A percentile compares a stretch with the other conserved stretches of the same genome.
Evolutionary conservation across 2,113 vertebrate species (phyloP).

Genomic region (Carassius auratus): DNA sequence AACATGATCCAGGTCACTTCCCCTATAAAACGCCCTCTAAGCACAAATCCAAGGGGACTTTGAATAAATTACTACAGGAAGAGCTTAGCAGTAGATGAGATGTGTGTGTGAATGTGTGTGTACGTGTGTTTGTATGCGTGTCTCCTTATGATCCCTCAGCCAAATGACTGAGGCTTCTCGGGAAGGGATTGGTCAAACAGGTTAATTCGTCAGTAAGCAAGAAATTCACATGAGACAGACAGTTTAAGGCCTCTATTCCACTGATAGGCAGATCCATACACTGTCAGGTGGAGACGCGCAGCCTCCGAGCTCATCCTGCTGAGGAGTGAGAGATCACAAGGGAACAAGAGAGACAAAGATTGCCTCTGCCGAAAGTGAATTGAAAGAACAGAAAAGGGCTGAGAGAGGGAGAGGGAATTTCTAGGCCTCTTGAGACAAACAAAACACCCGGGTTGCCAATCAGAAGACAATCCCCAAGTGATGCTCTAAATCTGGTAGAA

Average conservation of each 20-base stretch:
- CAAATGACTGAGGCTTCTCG: not conserved
- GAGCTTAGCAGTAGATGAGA: slow-evolving; percentile 30
- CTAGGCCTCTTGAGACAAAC: slow-evolving; percentile 17
- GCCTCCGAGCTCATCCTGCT: not conserved
- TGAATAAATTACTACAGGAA: slow-evolving; percentile 56
- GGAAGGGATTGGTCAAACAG: slow-evolving; percentile 46
- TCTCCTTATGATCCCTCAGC: not conserved
- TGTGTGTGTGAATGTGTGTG: not conserved
- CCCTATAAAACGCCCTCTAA: slow-evolving; percentile 48
- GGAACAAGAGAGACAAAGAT: slow-evolving; percentile 38
- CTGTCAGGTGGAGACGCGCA: slow-evolving; percentile 28
- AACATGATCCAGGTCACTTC: slow-evolving; percentile 55
- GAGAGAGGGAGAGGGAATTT: slow-evolving; percentile 28
- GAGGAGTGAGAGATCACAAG: slow-evolving; percentile 26
- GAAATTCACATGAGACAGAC: slow-evolving; percentile 32
- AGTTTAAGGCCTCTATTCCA: slow-evolving; percentile 27
- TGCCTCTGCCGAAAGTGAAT: slow-evolving; percentile 38
- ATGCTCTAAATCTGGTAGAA: slow-evolving; percentile 35
- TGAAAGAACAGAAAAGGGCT: slow-evolving; percentile 35
- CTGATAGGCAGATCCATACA: slow-evolving; percentile 37
- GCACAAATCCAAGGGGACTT: slow-evolving; percentile 41
- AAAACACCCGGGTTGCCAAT: slow-evolving; percentile 38
- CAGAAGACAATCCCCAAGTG: slow-evolving; percentile 36
- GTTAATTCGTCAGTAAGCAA: slow-evolving; percentile 44
- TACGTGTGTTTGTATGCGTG: not conserved